phyloP scores from a whole-genome alignment of 1,140 invertebrate genomes.

The Andrena cerasifolii region DNA sequence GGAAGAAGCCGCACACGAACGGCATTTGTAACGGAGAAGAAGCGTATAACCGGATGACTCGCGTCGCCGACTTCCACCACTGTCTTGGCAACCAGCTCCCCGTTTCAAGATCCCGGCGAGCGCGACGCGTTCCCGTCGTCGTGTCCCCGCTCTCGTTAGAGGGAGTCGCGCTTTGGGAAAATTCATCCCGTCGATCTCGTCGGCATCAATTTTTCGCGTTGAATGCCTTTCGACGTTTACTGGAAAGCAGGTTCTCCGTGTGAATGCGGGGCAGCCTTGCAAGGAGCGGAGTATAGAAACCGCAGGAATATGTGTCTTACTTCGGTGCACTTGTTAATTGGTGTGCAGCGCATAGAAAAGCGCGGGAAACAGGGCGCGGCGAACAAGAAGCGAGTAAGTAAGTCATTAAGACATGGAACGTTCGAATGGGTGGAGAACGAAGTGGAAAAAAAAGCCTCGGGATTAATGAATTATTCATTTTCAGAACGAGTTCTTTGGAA shows the following conservation, averaged over 20 bases:
- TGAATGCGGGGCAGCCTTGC: not conserved
- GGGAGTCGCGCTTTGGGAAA: not conserved
- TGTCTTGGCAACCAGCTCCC: not conserved
- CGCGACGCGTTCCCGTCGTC: not conserved
- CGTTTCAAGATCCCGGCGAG: not conserved
- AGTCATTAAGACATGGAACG: not conserved
- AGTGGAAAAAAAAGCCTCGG: not conserved
- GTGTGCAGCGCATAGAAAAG: not conserved
- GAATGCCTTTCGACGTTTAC: not conserved
- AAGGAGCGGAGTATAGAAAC: not conserved
- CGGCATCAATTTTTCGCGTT: not conserved
- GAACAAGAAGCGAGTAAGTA: not conserved
- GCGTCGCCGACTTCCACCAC: conserved; percentile 2
- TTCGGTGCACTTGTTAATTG: not conserved
- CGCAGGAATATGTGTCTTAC: no score
- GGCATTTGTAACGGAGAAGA: not conserved
- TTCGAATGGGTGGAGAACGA: not conserved
- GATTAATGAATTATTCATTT: conserved; percentile 27
- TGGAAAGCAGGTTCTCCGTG: not conserved
- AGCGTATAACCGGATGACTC: conserved; percentile 21
- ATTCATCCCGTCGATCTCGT: not conserved
- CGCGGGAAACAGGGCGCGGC: not conserved
- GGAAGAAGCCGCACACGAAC: not conserved
- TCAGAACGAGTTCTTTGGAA: not conserved
- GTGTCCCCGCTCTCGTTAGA: conserved; percentile 5